These are phyloP conservation scores for Amphiprion clarkii DNA, from an alignment of 2,797 vertebrate genomes.

Conservation along the genomic window DNA sequence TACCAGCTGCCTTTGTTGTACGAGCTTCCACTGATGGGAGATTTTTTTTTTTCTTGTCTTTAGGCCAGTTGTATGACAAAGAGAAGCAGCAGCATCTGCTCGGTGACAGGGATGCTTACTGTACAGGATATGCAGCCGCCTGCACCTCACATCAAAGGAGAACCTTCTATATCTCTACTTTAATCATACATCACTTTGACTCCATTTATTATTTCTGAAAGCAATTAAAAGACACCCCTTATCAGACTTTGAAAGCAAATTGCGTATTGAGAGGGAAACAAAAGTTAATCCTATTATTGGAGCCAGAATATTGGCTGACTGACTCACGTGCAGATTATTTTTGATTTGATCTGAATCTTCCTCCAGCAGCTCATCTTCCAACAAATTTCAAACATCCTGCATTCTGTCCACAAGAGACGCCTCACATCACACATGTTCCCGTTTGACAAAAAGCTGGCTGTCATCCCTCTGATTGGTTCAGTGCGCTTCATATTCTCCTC, in stretches of 20 bases:
- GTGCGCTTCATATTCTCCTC: slow-evolving; percentile 48
- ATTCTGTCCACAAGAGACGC: slow-evolving; percentile 37
- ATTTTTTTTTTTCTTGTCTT: slow-evolving; percentile 35
- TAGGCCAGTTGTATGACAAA: slow-evolving; percentile 40
- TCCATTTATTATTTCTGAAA: slow-evolving; percentile 54
- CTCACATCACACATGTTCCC: slow-evolving; percentile 25
- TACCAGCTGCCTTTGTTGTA: slow-evolving; percentile 56
- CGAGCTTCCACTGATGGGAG: slow-evolving; percentile 34
- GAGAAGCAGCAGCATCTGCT: slow-evolving; percentile 48
- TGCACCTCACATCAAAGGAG: slow-evolving; percentile 63
- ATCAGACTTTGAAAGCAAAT: slow-evolving; percentile 69
- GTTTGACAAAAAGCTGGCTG: slow-evolving; percentile 55
- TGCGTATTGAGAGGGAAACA: slow-evolving; percentile 65
- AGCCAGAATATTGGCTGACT: slow-evolving; percentile 66
- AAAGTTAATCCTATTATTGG: slow-evolving; percentile 77
- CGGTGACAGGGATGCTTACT: slow-evolving; percentile 29
- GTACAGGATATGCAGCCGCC: slow-evolving; percentile 13
- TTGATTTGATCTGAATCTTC: slow-evolving; percentile 59
- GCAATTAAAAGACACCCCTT: slow-evolving; percentile 71
- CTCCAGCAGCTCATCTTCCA: slow-evolving; percentile 47
- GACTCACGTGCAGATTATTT: slow-evolving; percentile 65
- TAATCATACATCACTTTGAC: slow-evolving; percentile 54
- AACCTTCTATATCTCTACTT: slow-evolving; percentile 55
- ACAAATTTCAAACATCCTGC: slow-evolving; percentile 40
- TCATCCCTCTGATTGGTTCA: slow-evolving; percentile 57